Evolutionary conservation across 2,113 vertebrate species (phyloP).

Genomic region (Theristicus caerulescens): DNA sequence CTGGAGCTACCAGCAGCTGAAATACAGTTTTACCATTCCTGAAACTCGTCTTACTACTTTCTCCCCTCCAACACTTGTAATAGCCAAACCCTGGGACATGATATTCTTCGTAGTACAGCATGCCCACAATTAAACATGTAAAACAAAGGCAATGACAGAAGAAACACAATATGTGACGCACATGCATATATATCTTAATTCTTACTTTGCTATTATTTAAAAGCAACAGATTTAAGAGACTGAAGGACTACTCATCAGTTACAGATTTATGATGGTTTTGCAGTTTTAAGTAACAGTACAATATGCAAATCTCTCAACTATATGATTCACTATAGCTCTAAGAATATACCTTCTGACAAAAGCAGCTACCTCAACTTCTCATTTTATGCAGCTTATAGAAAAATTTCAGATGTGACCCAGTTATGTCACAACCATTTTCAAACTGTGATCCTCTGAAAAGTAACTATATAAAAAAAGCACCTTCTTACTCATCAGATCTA

Average conservation of each 20-base stretch:
- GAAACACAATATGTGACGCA: background rate
- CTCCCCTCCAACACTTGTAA: background rate
- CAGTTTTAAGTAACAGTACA: background rate
- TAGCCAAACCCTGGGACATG: background rate
- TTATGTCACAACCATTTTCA: conserved; percentile 63
- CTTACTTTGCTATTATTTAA: background rate
- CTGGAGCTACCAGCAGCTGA: background rate
- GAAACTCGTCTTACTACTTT: background rate
- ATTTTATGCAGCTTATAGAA: conserved; percentile 57
- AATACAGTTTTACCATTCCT: background rate
- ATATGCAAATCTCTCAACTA: background rate
- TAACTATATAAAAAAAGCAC: conserved; percentile 45
- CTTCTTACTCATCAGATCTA: conserved; percentile 61
- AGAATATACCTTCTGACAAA: conserved; percentile 49
- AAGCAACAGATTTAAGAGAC: background rate
- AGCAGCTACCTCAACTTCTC: conserved; percentile 41
- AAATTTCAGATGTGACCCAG: conserved; percentile 53
- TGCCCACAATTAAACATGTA: background rate
- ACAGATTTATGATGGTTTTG: background rate
- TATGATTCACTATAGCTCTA: conserved; percentile 8
- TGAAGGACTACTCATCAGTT: background rate
- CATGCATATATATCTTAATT: background rate
- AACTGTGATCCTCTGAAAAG: conserved; percentile 28
- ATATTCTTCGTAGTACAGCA: background rate
- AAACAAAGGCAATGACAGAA: background rate